Evolutionary conservation across 2,113 vertebrate species (phyloP).

Genomic region (Toxotes jaculatrix): DNA sequence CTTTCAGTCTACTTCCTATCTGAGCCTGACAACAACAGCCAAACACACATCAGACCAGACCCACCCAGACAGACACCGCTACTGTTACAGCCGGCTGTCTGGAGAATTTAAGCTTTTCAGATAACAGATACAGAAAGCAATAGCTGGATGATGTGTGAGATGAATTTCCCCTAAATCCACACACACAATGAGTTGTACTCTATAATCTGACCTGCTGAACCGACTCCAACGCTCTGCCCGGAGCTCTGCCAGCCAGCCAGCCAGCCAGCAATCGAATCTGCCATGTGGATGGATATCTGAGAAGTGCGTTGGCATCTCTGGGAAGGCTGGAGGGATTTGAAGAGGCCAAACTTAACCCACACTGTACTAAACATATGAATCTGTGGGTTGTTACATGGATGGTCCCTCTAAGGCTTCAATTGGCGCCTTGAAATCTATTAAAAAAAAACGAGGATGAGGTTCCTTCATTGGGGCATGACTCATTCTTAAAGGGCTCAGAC

Average conservation of each 20-base stretch:
- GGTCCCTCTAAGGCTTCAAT: conserved; percentile 25
- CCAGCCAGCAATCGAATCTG: conserved; percentile 68
- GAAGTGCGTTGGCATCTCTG: conserved; percentile 74
- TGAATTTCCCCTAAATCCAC: conserved; percentile 54
- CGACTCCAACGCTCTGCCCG: conserved; percentile 64
- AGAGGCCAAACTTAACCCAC: conserved; percentile 74
- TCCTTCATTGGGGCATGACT: background rate
- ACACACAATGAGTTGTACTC: conserved; percentile 38
- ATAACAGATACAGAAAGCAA: conserved; percentile 51
- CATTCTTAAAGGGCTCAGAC: background rate
- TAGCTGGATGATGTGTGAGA: conserved; percentile 44
- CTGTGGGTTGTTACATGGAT: conserved; percentile 37
- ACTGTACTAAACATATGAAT: conserved; percentile 60
- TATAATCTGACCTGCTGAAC: conserved; percentile 72
- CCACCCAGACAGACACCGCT: conserved; percentile 23
- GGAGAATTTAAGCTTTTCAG: conserved; percentile 50
- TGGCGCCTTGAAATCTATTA: conserved; percentile 26
- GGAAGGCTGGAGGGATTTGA: conserved; percentile 65
- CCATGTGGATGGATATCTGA: conserved; percentile 80
- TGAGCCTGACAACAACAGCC: conserved; percentile 37
- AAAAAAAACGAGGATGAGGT: conserved; percentile 12
- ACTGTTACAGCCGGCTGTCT: conserved; percentile 39
- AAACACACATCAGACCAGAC: conserved; percentile 39
- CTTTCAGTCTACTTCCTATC: conserved; percentile 1
- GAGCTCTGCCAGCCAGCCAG: conserved; percentile 61